Conservation (phyloP, 2,113 vertebrate genomes). For the Callopanchax toddi region DNA sequence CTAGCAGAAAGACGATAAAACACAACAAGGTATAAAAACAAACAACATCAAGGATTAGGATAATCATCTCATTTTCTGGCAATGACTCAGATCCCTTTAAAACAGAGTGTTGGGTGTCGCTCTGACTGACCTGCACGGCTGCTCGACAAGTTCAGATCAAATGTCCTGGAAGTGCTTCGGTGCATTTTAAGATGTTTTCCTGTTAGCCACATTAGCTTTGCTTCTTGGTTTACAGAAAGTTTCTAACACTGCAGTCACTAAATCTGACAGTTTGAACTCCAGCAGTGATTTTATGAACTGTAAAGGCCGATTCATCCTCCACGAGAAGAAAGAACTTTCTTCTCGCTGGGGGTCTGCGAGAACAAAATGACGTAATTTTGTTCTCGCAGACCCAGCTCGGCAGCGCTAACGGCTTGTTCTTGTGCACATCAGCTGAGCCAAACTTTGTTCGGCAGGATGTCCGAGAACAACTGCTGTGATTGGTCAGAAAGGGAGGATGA, state of each 20-base stretch:
- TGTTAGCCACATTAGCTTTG: neutral
- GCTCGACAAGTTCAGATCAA: conserved; percentile 28
- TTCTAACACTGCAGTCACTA: neutral
- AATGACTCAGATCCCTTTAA: conserved; percentile 22
- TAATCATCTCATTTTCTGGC: conserved; percentile 5
- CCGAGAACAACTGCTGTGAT: too few relatives aligned
- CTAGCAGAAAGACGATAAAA: too few relatives aligned
- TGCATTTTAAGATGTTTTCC: conserved; percentile 50
- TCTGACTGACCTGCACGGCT: conserved; percentile 3
- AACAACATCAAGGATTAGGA: conserved; percentile 9
- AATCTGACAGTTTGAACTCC: conserved; percentile 3
- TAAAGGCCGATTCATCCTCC: too few relatives aligned
- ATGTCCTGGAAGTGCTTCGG: conserved; percentile 49
- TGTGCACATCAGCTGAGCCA: too few relatives aligned
- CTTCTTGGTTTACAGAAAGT: conserved; percentile 28
- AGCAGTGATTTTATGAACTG: neutral
- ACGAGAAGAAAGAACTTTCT: too few relatives aligned
- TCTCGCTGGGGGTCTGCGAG: too few relatives aligned
- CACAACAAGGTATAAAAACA: too few relatives aligned
- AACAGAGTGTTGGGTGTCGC: conserved; percentile 6
- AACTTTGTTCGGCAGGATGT: too few relatives aligned
- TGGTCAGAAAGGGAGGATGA: too few relatives aligned
- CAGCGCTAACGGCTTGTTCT: too few relatives aligned
- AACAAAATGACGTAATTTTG: too few relatives aligned
- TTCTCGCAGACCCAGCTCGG: too few relatives aligned